Evolutionary conservation across 2,113 vertebrate species (phyloP).

Genomic region (Eulacestoma nigropectus): DNA sequence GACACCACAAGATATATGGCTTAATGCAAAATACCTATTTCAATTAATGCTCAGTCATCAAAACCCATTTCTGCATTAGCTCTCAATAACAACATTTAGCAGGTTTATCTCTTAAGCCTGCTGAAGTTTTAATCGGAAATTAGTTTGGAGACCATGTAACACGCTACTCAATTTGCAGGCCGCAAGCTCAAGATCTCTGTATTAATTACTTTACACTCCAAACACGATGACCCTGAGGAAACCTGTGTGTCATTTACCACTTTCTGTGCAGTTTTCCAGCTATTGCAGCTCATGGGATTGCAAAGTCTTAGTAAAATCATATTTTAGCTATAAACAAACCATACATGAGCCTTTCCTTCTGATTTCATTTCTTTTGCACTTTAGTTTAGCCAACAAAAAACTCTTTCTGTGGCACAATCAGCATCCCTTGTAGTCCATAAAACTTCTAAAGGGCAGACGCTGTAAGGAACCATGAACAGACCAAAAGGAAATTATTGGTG

Average conservation of each 20-base stretch:
- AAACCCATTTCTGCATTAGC: neutral
- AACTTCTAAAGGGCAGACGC: neutral
- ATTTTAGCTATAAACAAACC: neutral
- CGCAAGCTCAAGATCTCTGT: neutral
- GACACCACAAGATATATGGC: neutral
- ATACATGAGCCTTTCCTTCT: neutral
- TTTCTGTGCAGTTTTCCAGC: neutral
- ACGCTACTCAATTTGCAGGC: neutral
- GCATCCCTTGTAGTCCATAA: neutral
- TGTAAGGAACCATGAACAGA: neutral
- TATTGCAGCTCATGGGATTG: neutral
- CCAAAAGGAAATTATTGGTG: neutral
- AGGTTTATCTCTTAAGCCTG: neutral
- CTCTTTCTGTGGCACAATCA: neutral
- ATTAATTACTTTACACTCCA: neutral
- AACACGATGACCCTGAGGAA: neutral
- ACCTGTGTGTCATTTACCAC: neutral
- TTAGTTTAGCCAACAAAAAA: neutral
- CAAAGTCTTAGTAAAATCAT: neutral
- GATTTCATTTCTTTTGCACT: neutral
- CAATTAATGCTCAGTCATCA: neutral
- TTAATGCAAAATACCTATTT: neutral
- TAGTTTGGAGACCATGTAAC: neutral
- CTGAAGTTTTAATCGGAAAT: neutral
- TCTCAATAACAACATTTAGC: neutral